phyloP scores from a whole-genome alignment of 2,797 vertebrate species.

The Etheostoma perlongum region DNA sequence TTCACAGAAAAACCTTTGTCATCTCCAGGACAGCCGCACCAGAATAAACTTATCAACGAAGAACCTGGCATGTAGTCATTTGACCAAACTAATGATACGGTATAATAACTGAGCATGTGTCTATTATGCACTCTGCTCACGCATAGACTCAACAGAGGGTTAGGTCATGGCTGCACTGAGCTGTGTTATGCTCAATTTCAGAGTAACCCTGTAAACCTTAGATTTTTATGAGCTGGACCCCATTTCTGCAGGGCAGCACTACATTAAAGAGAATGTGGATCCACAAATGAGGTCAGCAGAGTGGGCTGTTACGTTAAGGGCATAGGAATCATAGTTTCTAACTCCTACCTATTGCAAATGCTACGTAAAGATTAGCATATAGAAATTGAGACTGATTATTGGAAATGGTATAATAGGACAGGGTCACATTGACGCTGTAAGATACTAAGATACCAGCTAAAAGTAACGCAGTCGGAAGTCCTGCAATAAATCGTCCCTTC shows the following conservation, averaged over 20 bases:
- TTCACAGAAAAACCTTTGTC: constrained; percentile 5
- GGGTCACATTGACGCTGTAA: constrained; percentile 38
- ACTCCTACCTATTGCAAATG: constrained; percentile 51
- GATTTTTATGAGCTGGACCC: constrained; percentile 58
- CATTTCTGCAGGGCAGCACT: constrained; percentile 54
- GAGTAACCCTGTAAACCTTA: constrained; percentile 56
- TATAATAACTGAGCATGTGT: constrained; percentile 21
- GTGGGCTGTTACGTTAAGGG: constrained; percentile 48
- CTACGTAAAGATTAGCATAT: constrained; percentile 49
- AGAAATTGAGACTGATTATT: constrained; percentile 40
- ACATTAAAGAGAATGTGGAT: constrained; percentile 64
- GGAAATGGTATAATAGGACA: constrained; percentile 25
- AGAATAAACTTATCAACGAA: constrained; percentile 14
- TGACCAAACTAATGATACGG: constrained; percentile 22
- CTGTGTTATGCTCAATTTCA: constrained; percentile 48
- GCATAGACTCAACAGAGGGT: constrained; percentile 5
- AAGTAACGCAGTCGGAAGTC: neutral
- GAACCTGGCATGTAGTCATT: constrained; percentile 24
- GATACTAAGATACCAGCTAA: neutral
- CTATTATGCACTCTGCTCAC: constrained; percentile 33
- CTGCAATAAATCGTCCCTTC: neutral
- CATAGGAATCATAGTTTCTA: constrained; percentile 47
- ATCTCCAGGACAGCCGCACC: constrained; percentile 12
- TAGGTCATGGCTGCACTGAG: constrained; percentile 24
- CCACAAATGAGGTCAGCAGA: constrained; percentile 68